Conservation (phyloP, 2,888 invertebrate species). For the Tiphia femorata region DNA sequence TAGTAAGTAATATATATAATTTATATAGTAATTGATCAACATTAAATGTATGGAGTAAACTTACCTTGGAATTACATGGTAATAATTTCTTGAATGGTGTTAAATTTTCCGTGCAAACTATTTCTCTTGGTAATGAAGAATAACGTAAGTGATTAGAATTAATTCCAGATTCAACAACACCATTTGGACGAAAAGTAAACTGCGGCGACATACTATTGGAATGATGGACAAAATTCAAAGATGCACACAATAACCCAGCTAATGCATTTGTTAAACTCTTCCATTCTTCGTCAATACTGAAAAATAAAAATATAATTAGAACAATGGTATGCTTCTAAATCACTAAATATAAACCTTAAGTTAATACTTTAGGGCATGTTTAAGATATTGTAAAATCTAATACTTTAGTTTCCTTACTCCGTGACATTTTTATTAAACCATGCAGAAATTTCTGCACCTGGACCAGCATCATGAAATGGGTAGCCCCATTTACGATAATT, state of each 20-base stretch:
- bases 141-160: conserved; percentile 78
- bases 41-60: too few species aligned
- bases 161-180: conserved; percentile 69
- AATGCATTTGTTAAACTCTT: conserved; percentile 88
- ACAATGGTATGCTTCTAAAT: neutral
- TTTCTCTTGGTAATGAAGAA: conserved; percentile 93
- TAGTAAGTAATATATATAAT: conserved; percentile 1
- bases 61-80: conserved; percentile 89
- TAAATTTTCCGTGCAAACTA: conserved; percentile 98
- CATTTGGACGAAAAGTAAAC: conserved; percentile 84
- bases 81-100: conserved; percentile 98
- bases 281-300: conserved; percentile 88
- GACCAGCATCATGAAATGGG: conserved; percentile 88
- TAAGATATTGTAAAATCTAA: neutral
- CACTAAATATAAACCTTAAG: neutral
- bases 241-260: conserved; percentile 96
- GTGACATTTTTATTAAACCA: conserved; percentile 80
- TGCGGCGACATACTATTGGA: conserved; percentile 88
- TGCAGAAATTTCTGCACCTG: conserved; percentile 94
- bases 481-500: conserved; percentile 95
- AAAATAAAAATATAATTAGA: conserved; percentile 37
- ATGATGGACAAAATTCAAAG: conserved; percentile 91
- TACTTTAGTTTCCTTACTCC: conserved; percentile 43
- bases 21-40: neutral
- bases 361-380: neutral